Conservation (phyloP, 2,797 vertebrate species). For the Ptychadena robeensis region DNA sequence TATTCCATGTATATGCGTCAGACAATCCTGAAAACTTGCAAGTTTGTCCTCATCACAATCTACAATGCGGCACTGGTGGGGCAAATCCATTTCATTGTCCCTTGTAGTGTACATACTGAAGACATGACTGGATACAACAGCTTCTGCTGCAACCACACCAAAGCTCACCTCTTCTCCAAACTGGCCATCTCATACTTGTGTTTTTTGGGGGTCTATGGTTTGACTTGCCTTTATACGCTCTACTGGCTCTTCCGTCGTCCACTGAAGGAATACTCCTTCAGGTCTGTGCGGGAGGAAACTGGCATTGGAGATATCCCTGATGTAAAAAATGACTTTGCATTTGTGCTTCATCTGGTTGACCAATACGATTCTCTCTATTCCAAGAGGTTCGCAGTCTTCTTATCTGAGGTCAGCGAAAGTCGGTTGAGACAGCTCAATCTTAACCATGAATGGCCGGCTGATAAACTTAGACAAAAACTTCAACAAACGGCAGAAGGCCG, state of each 20-base stretch:
- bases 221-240: conserved; percentile 86
- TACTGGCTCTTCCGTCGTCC: conserved; percentile 91
- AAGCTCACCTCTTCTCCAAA: conserved; percentile 89
- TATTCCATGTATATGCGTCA: conserved; percentile 89
- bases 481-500: conserved; percentile 74
- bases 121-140: conserved; percentile 84
- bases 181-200: conserved; percentile 86
- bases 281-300: conserved; percentile 83
- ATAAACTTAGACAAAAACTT: conserved; percentile 82
- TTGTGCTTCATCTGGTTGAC: conserved; percentile 89
- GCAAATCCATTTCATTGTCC: conserved; percentile 84
- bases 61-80: conserved; percentile 81
- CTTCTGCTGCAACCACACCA: conserved; percentile 91
- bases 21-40: conserved; percentile 83
- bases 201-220: conserved; percentile 85
- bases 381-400: conserved; percentile 88
- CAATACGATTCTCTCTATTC: conserved; percentile 89
- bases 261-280: conserved; percentile 87
- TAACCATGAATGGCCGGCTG: conserved; percentile 85
- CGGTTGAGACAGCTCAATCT: conserved; percentile 87
- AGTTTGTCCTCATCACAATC: conserved; percentile 82
- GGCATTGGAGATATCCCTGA: conserved; percentile 90
- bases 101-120: conserved; percentile 81
- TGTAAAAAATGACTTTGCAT: conserved; percentile 90
- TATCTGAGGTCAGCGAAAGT: conserved; percentile 90